Conservation (phyloP, 2,888 invertebrate species). For the Venustoraphidia nigricollis region DNA sequence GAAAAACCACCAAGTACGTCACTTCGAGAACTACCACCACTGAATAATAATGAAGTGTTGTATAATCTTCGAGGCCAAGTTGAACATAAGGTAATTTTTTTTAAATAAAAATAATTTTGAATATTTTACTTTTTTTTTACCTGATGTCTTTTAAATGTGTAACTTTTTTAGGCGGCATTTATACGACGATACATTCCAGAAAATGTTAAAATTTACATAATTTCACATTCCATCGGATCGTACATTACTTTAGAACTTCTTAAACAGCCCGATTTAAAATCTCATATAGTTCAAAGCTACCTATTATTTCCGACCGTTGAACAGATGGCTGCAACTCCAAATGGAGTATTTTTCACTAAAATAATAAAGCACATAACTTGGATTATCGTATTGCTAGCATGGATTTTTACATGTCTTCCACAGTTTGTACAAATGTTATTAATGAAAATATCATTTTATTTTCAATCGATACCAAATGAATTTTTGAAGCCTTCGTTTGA, state of each 20-base stretch:
- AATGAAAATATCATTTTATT: constrained; percentile 37
- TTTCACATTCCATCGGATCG: constrained; percentile 85
- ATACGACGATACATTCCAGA: constrained; percentile 56
- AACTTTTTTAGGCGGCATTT: constrained; percentile 39
- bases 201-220: constrained; percentile 57
- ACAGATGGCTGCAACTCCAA: constrained; percentile 57
- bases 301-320: constrained; percentile 81
- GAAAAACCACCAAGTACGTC: constrained; percentile 44
- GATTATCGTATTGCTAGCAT: constrained; percentile 30
- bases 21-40: constrained; percentile 30
- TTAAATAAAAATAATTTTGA: constrained; percentile 5
- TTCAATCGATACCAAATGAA: constrained; percentile 32
- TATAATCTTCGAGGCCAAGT: constrained; percentile 68
- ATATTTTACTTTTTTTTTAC: constrained; percentile 4
- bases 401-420: constrained; percentile 40
- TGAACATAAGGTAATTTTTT: constrained; percentile 47
- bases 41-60: constrained; percentile 38
- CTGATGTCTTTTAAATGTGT: constrained; percentile 14
- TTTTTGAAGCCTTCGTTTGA: constrained; percentile 35
- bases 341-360: constrained; percentile 54
- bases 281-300: constrained; percentile 44
- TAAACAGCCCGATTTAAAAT: constrained; percentile 36
- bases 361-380: constrained; percentile 36
- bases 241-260: constrained; percentile 66
- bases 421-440: constrained; percentile 30